Base-by-base conservation (phyloP, 2,797 vertebrate genomes). In the Pelobates cultripes region DNA sequence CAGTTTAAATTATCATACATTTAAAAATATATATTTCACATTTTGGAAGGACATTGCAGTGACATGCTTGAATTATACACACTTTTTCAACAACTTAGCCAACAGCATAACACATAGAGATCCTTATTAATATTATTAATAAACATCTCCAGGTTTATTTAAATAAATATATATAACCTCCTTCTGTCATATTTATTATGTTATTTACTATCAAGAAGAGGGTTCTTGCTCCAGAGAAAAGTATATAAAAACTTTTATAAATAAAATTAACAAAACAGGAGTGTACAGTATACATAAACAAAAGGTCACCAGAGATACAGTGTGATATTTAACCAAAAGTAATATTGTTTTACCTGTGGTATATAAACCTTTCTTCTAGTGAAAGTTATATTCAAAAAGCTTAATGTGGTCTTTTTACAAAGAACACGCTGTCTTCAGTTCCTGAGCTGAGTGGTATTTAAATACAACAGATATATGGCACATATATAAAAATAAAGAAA, bases 281-380 rank as follows among this genome's bases (percentile, higher is more conserved):
- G 60, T 64, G 41, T 75, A 61, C 57, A n/a, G 51, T 14, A 72
- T 73, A 47, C 70, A 78, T 82, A 83, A 78, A 83, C 60, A 53
- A 78, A 83, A 83, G 81, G 81, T 83, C 75, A 83, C 43, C 43
- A 40, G 15, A 44, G 43, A 70, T 43, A 43, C 45, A 14, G 28
- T 61, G 53, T 43, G 44, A 42, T 47, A 53, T 43, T 60, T 78
- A 67, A 83, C 67, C 60, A 67, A 67, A 66, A 47, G 77, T 73
- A 69, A 71, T 67, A 74, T 72, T 73, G 53, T 41, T 69, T 68
- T 43, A 61, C 70, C 55, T 47, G 42, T 47, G 17, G 66, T 67
- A 64, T 74, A 67, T 53, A 73, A 73, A 82, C 3, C 55, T 28
- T 28, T 28, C 43, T 15, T 61, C 15, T 40, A 60, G 74, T 55